Base-by-base conservation (phyloP, 1,140 invertebrate genomes). In the Adelges cooleyi region DNA sequence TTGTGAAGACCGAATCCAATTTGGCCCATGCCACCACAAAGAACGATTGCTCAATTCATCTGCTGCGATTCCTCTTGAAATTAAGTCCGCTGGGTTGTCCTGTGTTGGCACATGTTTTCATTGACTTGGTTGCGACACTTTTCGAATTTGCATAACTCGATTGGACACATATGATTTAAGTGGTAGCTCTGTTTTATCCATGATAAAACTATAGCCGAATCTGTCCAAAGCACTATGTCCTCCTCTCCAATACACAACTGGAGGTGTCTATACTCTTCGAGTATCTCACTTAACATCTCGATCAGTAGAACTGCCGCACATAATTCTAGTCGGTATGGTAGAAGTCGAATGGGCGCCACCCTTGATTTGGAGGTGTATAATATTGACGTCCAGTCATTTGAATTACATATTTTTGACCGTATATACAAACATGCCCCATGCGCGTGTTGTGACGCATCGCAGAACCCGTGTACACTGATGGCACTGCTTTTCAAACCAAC, bases 311-410 rank as follows among this genome's bases (percentile, higher is more conserved):
- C 48, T 5, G 77, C 77, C 10, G 72, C 76, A 44, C 69, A 73
- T 13, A 80, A 68, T 69, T 69, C 65, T 76, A n/a, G n/a, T 50
- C 10, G 80, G 78, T 33, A 81, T 71, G 17, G 75, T 73, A 1
- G 69, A 11, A 20, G 36, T 13, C 70, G 71, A 13, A 71, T 22
- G 11, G 71, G 68, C 3, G 70, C 69, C 1, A 71, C 67, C 38
- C 69, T 65, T 2, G 68, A 65, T 50, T 71, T 71, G 6, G 69
- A 67, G n/a, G 46, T 13, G n/a, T n/a, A n/a, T n/a, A n/a, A n/a
- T n/a, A n/a, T n/a, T n/a, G n/a, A n/a, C n/a, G n/a, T n/a, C n/a
- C n/a, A n/a, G n/a, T n/a, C n/a, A n/a, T n/a, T n/a, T n/a, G n/a
- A n/a, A n/a, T n/a, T n/a, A n/a, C n/a, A n/a, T n/a, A n/a, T n/a